Base-by-base conservation (phyloP, 2,888 invertebrate species). In the Mermis nigrescens region DNA sequence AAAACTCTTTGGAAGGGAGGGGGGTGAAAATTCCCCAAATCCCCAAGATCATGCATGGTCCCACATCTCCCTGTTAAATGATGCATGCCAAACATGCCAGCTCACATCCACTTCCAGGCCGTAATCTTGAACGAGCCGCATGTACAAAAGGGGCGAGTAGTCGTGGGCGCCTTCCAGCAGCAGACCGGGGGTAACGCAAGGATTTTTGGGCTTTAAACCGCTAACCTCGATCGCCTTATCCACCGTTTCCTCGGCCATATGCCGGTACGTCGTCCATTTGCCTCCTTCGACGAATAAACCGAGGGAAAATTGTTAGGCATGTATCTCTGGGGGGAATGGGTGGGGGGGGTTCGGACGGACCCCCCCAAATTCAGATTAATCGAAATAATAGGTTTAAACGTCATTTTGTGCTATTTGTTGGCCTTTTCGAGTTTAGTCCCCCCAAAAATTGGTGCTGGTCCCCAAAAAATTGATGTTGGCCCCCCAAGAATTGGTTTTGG, bases 201-300 rank as follows among this genome's bases (percentile, higher is more conserved):
- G 66, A 68, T 79, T 79, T 62, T 79, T 76, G 0, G 89, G 84
- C 66, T 83, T 79, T 58, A 91, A 75, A 57, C 81, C 76, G 65
- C 85, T 84, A 63, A 83, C 85, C 73, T 82, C 79, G 58, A 98
- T 82, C 46, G 89, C 88, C 31, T 83, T 84, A 76, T 99, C 91
- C 55, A 99, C 80, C 0, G 98, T 87, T 74, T 99, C 94, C 63
- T 86, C 81, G 2, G 98, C 95, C 98, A 99, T 99, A 31, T 88
- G 80, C 63, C 98, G 79, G 76, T 94, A 99, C 0, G 98, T 99
- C 46, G 98, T 99, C 98, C 98, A 98, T 77, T 99, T 99, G 62
- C 98, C 98, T 62, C 95, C 78, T 77, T 58, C 15, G 62, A 60
- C 29, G 28, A 29, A 32, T 29, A 62, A 56, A 57, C 19, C 52